Evolutionary conservation across 1,140 invertebrate species (phyloP), one percentile per base, ranked within the genome.

Genomic region (Drosophila arizonae): DNA sequence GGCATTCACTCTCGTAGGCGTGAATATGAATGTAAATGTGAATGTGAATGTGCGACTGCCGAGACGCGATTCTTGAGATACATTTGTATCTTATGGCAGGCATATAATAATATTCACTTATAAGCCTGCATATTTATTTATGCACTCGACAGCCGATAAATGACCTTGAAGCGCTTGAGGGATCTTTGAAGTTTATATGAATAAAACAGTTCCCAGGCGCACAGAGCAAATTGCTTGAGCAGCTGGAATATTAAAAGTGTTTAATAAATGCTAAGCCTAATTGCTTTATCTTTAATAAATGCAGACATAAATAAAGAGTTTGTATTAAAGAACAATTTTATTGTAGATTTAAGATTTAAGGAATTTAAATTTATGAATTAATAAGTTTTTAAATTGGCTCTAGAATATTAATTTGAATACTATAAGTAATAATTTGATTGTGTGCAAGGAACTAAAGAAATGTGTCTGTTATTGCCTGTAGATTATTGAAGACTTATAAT

Each of bases 71-170:
- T 11, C 30, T 17, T 28, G 21, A 39, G 75, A 75, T 77, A 46
- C 43, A 46, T 46, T 46, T 46, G 43, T 46, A 46, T 46, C 43
- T 46, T 46, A 21, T 46, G n/a, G 8, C 17, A 77, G 70, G 72
- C 75, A 55, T 65, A 68, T 72, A 48, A 50, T 63, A 67, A 48
- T 64, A 69, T 60, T 55, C 46, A 64, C 60, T 64, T 73, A 69
- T 65, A 58, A 48, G 39, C 60, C 68, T 65, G 71, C 71, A 74
- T 77, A 74, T 74, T 74, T 77, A 74, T 74, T 74, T 61, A 77
- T 77, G 60, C 51, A 55, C 15, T 56, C 15, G 33, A 15, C 52
- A 50, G 11, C 46, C 64, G 30, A 68, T 50, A 52, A 11, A 48
- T 60, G 76, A 77, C 76, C 76, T 77, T 77, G 76, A 74, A 50